phyloP scores from a whole-genome alignment of 2,797 vertebrate genomes.

The Myotis daubentonii region DNA sequence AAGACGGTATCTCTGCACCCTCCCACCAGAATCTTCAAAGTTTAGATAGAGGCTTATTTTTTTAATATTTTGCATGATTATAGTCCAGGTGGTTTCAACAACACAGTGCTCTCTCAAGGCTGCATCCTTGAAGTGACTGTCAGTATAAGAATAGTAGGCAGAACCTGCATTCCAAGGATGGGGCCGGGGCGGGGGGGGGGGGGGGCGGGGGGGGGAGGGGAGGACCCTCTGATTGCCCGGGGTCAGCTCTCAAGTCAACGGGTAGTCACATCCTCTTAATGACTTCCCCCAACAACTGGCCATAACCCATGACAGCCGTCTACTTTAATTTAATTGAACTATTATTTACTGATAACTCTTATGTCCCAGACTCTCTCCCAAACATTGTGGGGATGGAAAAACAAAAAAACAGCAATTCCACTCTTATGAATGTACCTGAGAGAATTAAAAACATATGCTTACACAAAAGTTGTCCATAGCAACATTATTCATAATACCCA shows the following conservation, averaged over 20 bases:
- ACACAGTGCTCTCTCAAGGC: background rate
- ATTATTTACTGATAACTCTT: background rate
- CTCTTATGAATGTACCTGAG: background rate
- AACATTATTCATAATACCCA: background rate
- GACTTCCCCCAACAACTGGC: background rate
- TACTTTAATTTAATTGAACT: background rate
- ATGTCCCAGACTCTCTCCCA: background rate
- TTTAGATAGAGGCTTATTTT: background rate
- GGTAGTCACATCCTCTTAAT: background rate
- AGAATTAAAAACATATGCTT: conserved; percentile 24
- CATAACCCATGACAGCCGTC: background rate
- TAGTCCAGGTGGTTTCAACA: background rate
- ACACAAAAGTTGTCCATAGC: background rate
- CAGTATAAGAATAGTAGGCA: background rate
- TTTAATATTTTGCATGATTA: background rate
- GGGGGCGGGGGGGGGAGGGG: rapidly evolving
- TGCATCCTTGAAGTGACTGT: background rate
- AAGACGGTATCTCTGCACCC: background rate
- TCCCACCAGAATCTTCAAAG: background rate
- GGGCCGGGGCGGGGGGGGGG: background rate
- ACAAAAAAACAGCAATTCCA: background rate
- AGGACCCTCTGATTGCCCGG: background rate
- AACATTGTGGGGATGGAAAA: background rate
- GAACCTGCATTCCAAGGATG: background rate
- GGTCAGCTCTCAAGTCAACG: background rate